phyloP scores from a whole-genome alignment of 2,888 invertebrate genomes.

The Trissolcus japonicus region DNA sequence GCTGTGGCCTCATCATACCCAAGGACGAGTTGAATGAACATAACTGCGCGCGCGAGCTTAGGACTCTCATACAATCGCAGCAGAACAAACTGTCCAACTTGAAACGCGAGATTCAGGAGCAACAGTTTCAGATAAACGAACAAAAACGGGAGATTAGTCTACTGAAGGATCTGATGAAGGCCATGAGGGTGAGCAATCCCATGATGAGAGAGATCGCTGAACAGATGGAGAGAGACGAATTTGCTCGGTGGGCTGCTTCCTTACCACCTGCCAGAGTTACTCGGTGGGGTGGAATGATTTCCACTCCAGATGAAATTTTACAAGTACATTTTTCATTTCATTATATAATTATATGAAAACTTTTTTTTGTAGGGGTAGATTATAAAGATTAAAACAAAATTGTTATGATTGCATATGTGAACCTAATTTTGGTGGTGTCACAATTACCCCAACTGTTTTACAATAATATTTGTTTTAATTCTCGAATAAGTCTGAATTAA shows the following conservation, averaged over 20 bases:
- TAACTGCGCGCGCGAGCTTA: constrained; percentile 93
- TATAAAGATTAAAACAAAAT: too few relatives aligned
- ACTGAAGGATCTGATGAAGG: constrained; percentile 95
- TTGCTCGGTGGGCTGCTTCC: constrained; percentile 91
- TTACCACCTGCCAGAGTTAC: constrained; percentile 91
- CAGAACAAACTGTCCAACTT: constrained; percentile 91
- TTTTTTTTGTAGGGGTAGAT: neutral
- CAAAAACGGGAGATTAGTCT: constrained; percentile 92
- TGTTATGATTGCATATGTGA: too few relatives aligned
- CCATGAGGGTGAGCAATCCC: constrained; percentile 94
- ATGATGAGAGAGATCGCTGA: constrained; percentile 94
- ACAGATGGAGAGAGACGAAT: constrained; percentile 96
- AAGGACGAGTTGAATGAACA: constrained; percentile 96
- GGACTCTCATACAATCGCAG: constrained; percentile 89
- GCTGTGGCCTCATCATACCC: constrained; percentile 95
- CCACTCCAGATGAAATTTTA: constrained; percentile 95
- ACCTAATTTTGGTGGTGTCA: too few relatives aligned
- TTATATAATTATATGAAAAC: constrained; percentile 38
- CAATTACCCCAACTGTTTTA: too few relatives aligned
- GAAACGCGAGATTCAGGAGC: constrained; percentile 90
- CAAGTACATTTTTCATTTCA: constrained; percentile 80
- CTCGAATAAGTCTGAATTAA: too few relatives aligned
- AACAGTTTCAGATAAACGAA: constrained; percentile 91
- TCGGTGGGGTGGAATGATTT: constrained; percentile 99
- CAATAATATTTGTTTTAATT: too few relatives aligned